phyloP scores from a whole-genome alignment of 64 coral and sea anemone species.

The Porites australiensis region DNA sequence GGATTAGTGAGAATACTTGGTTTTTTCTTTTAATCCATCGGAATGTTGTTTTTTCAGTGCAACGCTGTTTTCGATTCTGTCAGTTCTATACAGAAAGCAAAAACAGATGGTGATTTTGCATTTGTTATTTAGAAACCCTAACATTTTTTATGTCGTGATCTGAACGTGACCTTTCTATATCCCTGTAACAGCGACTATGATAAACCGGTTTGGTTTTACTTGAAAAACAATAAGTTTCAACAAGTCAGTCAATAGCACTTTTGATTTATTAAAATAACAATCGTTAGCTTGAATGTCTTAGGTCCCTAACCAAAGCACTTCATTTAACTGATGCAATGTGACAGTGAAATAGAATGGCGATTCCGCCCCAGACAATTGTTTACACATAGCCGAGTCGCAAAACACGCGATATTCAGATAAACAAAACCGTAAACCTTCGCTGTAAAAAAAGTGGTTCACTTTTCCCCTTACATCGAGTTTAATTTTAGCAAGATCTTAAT shows the following conservation, averaged over 20 bases:
- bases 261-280: not conserved
- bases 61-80: not conserved
- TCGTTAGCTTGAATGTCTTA: not conserved
- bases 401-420: not conserved
- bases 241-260: not conserved
- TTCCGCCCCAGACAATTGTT: not conserved
- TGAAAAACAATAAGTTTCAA: not conserved
- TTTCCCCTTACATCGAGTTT: too few species aligned
- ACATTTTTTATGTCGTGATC: not conserved
- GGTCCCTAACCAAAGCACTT: not conserved
- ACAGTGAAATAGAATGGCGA: constrained; percentile 5
- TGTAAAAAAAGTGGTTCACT: not conserved
- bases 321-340: constrained; percentile 7
- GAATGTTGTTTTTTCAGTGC: constrained; percentile 9
- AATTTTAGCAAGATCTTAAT: too few species aligned
- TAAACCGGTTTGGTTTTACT: not conserved
- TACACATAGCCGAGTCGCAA: not conserved
- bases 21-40: not conserved
- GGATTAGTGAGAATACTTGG: not conserved
- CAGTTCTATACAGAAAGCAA: not conserved
- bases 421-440: not conserved
- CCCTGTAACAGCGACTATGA: not conserved
- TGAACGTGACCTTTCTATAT: not conserved
- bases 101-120: not conserved
- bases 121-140: constrained; percentile 13